Percentiles rank a stretch among this genome's conserved stretches.
These are phyloP conservation scores for Caenorhabditis remanei DNA, from an alignment of 1,140 invertebrate species.

Conservation along the genomic window DNA sequence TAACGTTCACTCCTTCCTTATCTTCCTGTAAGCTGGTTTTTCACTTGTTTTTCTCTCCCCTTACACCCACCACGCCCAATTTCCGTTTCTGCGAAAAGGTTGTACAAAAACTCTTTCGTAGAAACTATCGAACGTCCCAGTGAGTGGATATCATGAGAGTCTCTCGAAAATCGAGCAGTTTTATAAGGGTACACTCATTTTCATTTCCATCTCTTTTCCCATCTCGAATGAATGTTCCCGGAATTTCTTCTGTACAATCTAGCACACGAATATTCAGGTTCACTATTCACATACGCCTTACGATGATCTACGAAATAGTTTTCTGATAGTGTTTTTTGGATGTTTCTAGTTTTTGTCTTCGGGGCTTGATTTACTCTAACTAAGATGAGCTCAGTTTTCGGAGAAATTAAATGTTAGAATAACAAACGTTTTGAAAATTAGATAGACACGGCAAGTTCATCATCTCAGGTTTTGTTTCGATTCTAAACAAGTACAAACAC, in stretches of 20 bases:
- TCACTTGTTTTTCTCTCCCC: conserved; percentile 29
- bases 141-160: neutral
- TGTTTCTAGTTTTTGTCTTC: too few relatives aligned
- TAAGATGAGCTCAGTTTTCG: too few relatives aligned
- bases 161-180: conserved; percentile 41
- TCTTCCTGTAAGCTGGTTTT: conserved; percentile 50
- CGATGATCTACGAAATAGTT: too few relatives aligned
- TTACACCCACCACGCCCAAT: neutral
- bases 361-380: too few relatives aligned
- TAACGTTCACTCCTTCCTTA: neutral
- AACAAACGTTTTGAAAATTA: too few relatives aligned
- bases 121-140: neutral
- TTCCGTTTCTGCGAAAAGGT: conserved; percentile 10
- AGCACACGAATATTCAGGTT: too few relatives aligned
- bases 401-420: too few relatives aligned
- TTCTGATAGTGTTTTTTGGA: too few relatives aligned
- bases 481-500: too few relatives aligned
- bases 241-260: neutral
- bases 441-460: too few relatives aligned
- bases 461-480: neutral
- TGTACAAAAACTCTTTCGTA: conserved; percentile 30
- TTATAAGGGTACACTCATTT: conserved; percentile 47
- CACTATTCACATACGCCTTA: too few relatives aligned
- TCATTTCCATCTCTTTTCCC: conserved; percentile 27
- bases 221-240: neutral